Percentiles rank a stretch among this genome's conserved stretches.
Evolutionary conservation across 2,888 invertebrate species (phyloP).

Genomic region (Lasioglossum zephyrum): DNA sequence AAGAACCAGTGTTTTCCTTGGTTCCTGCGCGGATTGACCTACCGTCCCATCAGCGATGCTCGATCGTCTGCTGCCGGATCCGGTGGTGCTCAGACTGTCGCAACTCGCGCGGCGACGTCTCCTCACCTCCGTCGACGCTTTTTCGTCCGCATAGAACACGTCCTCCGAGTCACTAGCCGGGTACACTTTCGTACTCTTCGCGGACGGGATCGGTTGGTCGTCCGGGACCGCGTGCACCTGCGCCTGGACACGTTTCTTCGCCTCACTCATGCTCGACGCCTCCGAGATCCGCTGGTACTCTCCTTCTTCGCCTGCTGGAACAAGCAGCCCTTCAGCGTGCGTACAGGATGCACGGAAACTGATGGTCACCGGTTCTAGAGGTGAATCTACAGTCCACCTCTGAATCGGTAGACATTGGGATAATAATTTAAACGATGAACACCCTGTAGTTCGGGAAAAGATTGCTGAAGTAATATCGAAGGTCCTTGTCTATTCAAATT

Average conservation of each 20-base stretch:
- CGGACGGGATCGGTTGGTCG: conserved; percentile 66
- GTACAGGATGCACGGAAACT: not conserved
- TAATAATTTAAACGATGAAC: not conserved
- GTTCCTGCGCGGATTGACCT: conserved; percentile 78
- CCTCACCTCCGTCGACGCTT: conserved; percentile 69
- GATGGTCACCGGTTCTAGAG: not conserved
- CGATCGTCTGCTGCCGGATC: conserved; percentile 85
- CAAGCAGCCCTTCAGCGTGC: conserved; percentile 35
- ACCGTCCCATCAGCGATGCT: conserved; percentile 85
- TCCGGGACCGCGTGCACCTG: conserved; percentile 84
- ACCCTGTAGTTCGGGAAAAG: not conserved
- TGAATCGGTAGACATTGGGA: not conserved
- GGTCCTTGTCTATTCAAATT: conserved; percentile 1
- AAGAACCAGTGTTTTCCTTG: conserved; percentile 85
- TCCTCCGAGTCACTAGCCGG: conserved; percentile 87
- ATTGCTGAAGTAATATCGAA: not conserved
- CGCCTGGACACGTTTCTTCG: conserved; percentile 85
- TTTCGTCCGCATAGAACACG: conserved; percentile 84
- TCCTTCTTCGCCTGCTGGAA: conserved; percentile 81
- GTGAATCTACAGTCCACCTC: not conserved
- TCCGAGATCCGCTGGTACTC: conserved; percentile 87
- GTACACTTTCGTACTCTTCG: conserved; percentile 84
- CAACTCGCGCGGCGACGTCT: conserved; percentile 85
- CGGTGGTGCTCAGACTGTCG: conserved; percentile 86
- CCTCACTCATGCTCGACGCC: conserved; percentile 83